A percentile compares a stretch with the other conserved stretches of the same genome.
These are phyloP conservation scores for Cyphotilapia sp. DNA, from an alignment of 2,113 vertebrate genomes.

Conservation along the genomic window DNA sequence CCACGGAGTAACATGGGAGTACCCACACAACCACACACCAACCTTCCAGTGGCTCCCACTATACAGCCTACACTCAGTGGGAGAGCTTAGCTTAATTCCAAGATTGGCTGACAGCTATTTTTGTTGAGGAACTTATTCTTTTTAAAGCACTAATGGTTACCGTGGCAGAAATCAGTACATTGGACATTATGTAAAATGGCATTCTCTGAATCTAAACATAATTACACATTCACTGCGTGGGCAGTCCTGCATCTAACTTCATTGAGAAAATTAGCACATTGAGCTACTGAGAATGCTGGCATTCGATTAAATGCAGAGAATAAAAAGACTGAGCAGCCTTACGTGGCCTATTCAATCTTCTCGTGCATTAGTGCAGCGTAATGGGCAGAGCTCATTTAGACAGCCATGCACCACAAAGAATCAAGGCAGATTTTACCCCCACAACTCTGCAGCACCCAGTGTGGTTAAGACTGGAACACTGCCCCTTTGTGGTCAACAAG, in stretches of 20 bases:
- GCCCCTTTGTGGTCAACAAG: slow-evolving; percentile 54
- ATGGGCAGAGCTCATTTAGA: background rate
- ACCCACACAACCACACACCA: slow-evolving; percentile 5
- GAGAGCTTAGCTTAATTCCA: slow-evolving; percentile 20
- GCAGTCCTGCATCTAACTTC: background rate
- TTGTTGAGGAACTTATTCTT: background rate
- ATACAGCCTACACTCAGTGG: slow-evolving; percentile 29
- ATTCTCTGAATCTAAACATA: background rate
- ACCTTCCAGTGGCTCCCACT: slow-evolving; percentile 9
- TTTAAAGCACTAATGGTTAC: background rate
- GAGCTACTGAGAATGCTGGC: background rate
- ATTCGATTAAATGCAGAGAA: background rate
- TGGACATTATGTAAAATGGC: background rate
- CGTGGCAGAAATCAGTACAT: background rate
- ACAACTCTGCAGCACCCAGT: background rate
- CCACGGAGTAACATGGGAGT: background rate
- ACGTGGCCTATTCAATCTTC: background rate
- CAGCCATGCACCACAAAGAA: background rate
- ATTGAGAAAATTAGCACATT: background rate
- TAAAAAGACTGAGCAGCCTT: background rate
- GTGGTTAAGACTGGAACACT: slow-evolving; percentile 16
- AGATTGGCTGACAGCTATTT: slow-evolving; percentile 20
- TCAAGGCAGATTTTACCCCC: background rate
- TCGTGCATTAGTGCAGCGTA: background rate
- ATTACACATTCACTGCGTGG: background rate